Evolutionary conservation across 2,113 vertebrate species (phyloP).

Genomic region (Vidua macroura): DNA sequence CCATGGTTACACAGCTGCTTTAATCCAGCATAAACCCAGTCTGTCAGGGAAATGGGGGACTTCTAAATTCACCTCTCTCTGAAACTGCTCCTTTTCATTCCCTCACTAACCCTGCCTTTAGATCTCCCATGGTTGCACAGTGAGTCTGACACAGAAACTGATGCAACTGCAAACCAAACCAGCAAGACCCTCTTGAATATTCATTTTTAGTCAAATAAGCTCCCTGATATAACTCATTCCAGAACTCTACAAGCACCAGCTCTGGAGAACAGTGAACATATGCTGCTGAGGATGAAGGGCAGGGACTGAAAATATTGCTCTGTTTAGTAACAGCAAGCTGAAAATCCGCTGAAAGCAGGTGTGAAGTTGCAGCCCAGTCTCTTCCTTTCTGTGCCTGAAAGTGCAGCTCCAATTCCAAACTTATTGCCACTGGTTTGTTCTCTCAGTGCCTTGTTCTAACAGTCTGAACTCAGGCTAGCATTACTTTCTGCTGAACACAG

Average conservation of each 20-base stretch:
- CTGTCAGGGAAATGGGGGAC: neutral
- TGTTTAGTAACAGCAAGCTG: neutral
- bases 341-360: neutral
- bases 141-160: neutral
- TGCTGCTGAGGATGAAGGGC: neutral
- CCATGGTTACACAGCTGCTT: constrained; percentile 62
- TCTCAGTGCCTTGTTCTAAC: neutral
- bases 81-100: neutral
- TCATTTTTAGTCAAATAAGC: neutral
- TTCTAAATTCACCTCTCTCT: constrained; percentile 6
- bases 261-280: neutral
- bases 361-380: neutral
- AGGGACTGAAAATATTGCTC: neutral
- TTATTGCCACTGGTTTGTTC: neutral
- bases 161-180: neutral
- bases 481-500: neutral
- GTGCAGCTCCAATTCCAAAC: neutral
- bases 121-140: neutral
- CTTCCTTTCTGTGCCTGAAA: neutral
- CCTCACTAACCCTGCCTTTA: neutral
- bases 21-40: constrained; percentile 46
- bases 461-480: neutral
- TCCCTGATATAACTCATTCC: neutral
- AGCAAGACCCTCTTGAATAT: neutral
- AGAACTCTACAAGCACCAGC: neutral